A percentile compares a stretch with the other conserved stretches of the same genome.
These are phyloP conservation scores for Scaptomyza pallida DNA, from an alignment of 1,140 invertebrate species.

Conservation along the genomic window DNA sequence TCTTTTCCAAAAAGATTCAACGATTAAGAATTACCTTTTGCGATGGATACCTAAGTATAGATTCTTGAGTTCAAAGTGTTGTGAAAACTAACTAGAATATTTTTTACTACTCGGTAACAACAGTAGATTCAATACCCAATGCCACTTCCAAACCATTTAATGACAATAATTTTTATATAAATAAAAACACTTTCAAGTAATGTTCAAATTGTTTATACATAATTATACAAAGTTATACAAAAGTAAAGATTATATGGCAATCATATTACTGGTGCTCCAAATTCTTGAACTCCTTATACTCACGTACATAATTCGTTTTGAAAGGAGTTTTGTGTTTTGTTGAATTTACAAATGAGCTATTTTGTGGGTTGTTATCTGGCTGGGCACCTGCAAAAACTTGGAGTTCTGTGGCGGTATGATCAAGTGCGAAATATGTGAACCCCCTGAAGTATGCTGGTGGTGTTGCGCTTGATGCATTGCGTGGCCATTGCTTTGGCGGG, in stretches of 20 bases:
- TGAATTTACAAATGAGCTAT: constrained; percentile 67
- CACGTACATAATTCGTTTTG: no score
- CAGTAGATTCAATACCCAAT: no score
- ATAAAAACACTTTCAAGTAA: neutral
- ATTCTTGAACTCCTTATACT: neutral
- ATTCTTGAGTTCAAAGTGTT: no score
- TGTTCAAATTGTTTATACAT: neutral
- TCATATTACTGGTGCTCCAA: neutral
- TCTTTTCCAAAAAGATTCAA: no score
- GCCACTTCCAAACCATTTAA: neutral
- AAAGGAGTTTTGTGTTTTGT: neutral
- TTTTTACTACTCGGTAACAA: no score
- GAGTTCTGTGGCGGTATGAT: constrained; percentile 78
- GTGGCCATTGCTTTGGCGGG: constrained; percentile 12
- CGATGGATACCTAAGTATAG: no score
- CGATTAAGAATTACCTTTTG: no score
- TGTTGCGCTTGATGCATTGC: constrained; percentile 25
- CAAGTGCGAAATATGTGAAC: constrained; percentile 65
- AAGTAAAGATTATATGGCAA: constrained; percentile 7
- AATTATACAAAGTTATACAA: constrained; percentile 5
- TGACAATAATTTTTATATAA: neutral
- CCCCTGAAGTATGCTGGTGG: constrained; percentile 26
- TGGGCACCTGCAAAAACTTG: constrained; percentile 75
- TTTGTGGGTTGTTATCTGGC: constrained; percentile 58
- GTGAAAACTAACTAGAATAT: no score